Percentiles rank a stretch among this genome's conserved stretches.
phyloP scores from a whole-genome alignment of 2,113 vertebrate genomes.

The Oophaga pumilio region DNA sequence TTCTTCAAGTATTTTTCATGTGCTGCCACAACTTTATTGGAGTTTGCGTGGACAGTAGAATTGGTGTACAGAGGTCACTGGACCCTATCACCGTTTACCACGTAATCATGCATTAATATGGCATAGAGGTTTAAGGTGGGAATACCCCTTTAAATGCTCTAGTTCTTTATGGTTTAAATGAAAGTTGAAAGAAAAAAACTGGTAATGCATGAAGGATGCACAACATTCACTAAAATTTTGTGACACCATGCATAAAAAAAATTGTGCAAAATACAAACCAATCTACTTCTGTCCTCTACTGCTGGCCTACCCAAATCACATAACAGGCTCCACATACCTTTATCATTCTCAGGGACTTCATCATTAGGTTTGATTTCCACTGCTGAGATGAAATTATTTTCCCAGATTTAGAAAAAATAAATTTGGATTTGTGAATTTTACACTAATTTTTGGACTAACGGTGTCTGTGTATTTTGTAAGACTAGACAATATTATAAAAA shows the following conservation, averaged over 20 bases:
- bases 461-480: not conserved
- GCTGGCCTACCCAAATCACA: not conserved
- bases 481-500: not conserved
- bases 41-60: not conserved
- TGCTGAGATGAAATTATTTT: slow-evolving; percentile 68
- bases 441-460: too few species aligned
- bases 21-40: not conserved
- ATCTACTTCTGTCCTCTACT: not conserved
- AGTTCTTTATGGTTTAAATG: not conserved
- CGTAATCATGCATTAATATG: not conserved
- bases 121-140: not conserved
- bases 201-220: not conserved
- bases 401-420: not conserved
- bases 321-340: slow-evolving; percentile 70
- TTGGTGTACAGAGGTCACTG: not conserved
- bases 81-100: not conserved
- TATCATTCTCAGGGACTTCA: slow-evolving; percentile 64
- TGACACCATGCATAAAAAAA: not conserved
- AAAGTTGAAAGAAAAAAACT: not conserved
- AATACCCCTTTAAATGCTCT: not conserved
- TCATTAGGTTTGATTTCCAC: slow-evolving; percentile 70
- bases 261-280: not conserved
- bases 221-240: not conserved
- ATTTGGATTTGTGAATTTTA: not conserved
- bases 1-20: not conserved